Base-by-base conservation (phyloP, 2,888 invertebrate genomes). In the Operophtera brumata region DNA sequence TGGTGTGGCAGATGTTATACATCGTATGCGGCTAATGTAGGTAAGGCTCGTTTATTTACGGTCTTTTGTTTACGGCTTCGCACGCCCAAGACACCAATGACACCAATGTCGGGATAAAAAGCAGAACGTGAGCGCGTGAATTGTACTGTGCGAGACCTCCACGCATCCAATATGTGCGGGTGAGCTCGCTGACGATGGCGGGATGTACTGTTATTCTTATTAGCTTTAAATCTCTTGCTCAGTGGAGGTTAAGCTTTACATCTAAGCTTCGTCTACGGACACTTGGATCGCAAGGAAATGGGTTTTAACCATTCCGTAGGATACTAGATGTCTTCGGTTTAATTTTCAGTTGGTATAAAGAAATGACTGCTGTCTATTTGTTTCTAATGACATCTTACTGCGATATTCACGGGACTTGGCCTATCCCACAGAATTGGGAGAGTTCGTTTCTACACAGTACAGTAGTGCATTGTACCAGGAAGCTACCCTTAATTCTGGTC, bases 381-480 rank as follows among this genome's bases (percentile, higher is more conserved):
- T 20, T 20, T 2, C 20, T 20, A 20, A 20, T 20, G 20, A 20
- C 20, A 30, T 8, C 30, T 30, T 30, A 30, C 30, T 3, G 2
- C n/a, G n/a, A n/a, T n/a, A n/a, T n/a, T n/a, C n/a, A n/a, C n/a
- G n/a, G n/a, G 10, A 30, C 30, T 1, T 30, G 7, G 8, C 30
- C 30, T 30, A 2, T 8, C 9, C 10, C 10, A 8, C 30, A 30
- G 10, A 30, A 3, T 0, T 25, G 35, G 70, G 73, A 78, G 78
- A 71, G 82, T 83, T 82, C 82, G 70, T 78, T 82, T 79, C 82
- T 82, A 82, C 81, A 62, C 79, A 80, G 83, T 70, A 12, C 65
- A 61, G 73, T 74, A 78, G 79, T 77, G 47, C 58, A 59, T n/a
- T 39, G 66, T 74, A 71, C 67, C 69, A 70, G 73, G 75, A 62